phyloP scores from a whole-genome alignment of 2,888 invertebrate species.

The Stenolophus ochropezus region DNA sequence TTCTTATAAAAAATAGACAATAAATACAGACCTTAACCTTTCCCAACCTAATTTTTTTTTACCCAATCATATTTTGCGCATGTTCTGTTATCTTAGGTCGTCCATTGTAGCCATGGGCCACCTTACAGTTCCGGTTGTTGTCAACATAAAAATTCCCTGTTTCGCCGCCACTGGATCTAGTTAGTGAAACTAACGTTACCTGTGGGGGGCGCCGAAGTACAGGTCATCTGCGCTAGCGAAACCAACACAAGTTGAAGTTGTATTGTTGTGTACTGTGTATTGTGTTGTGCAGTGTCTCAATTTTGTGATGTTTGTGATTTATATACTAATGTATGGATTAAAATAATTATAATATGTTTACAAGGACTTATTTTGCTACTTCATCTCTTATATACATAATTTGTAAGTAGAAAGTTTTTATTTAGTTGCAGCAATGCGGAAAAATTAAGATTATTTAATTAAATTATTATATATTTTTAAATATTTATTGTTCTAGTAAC shows the following conservation, averaged over 20 bases:
- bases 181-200: conserved; percentile 33
- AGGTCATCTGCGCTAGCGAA: conserved; percentile 28
- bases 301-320: conserved; percentile 56
- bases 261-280: conserved; percentile 42
- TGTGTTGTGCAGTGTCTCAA: conserved; percentile 46
- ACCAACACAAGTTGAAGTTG: conserved; percentile 36
- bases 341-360: conserved; percentile 49
- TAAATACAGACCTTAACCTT: too few species aligned
- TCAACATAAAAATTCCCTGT: background rate
- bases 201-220: conserved; percentile 28
- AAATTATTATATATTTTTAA: background rate
- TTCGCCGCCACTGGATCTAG: conserved; percentile 23
- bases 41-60: too few species aligned
- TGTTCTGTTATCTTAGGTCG: background rate
- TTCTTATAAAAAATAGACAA: too few species aligned
- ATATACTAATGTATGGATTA: conserved; percentile 46
- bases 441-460: background rate
- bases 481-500: background rate
- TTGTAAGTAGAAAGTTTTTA: conserved; percentile 36
- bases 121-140: background rate
- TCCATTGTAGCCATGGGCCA: background rate
- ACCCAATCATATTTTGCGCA: too few species aligned
- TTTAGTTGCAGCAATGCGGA: background rate
- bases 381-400: conserved; percentile 42
- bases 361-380: conserved; percentile 39